phyloP scores from a whole-genome alignment of 2,888 invertebrate genomes.

The Bruchidius siliquastri region DNA sequence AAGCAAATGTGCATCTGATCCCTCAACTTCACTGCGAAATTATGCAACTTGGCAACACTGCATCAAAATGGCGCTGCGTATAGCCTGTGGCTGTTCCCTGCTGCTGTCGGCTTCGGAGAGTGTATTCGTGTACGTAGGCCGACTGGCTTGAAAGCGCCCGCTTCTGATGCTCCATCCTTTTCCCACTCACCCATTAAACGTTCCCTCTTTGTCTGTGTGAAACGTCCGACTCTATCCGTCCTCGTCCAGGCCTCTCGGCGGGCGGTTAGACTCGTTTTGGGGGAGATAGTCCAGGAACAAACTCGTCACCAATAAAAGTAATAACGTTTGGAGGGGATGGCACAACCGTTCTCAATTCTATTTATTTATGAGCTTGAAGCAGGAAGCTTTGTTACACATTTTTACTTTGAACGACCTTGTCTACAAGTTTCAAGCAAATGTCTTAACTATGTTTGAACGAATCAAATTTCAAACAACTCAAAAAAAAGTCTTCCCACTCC shows the following conservation, averaged over 20 bases:
- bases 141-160: not conserved
- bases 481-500: too few relatives aligned
- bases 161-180: not conserved
- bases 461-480: too few relatives aligned
- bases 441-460: too few relatives aligned
- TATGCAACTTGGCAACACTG: not conserved
- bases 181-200: not conserved
- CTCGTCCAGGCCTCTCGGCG: not conserved
- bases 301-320: not conserved
- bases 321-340: not conserved
- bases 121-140: not conserved
- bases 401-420: too few relatives aligned
- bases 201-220: not conserved
- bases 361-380: not conserved
- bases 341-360: not conserved
- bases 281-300: not conserved
- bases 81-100: not conserved
- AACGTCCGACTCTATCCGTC: not conserved
- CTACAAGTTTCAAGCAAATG: too few relatives aligned
- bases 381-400: not conserved
- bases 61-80: constrained; percentile 1
- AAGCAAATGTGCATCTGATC: too few relatives aligned
- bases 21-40: not conserved
- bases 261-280: not conserved
- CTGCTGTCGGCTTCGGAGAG: constrained; percentile 4